Conservation (phyloP, 2,888 invertebrate genomes). For the Acleris laterana region DNA sequence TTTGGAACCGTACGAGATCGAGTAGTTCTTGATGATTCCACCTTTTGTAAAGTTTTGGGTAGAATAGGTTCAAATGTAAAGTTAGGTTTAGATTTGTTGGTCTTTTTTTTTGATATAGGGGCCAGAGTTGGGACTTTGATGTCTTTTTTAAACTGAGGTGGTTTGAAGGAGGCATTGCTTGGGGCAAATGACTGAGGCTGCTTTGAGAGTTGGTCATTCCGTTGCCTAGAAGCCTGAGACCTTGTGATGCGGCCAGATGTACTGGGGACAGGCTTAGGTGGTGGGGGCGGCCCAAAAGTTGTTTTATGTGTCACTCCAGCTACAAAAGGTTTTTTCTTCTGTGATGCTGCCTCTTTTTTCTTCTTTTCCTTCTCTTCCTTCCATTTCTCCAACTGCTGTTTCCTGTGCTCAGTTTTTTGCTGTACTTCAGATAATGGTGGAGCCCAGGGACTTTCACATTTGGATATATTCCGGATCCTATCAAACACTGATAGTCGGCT, state of each 20-base stretch:
- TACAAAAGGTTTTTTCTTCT: conserved; percentile 73
- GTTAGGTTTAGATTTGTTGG: conserved; percentile 43
- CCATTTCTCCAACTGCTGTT: conserved; percentile 71
- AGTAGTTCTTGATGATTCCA: conserved; percentile 37
- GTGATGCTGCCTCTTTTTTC: conserved; percentile 58
- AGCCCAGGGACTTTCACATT: conserved; percentile 48
- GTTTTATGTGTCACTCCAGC: conserved; percentile 60
- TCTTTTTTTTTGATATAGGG: conserved; percentile 45
- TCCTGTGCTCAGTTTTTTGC: conserved; percentile 59
- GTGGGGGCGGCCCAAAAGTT: conserved; percentile 64
- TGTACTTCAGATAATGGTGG: conserved; percentile 46
- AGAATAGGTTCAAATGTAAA: conserved; percentile 53
- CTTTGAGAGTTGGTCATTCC: conserved; percentile 35
- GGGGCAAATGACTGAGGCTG: conserved; percentile 77
- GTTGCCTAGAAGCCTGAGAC: conserved; percentile 56
- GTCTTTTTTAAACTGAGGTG: conserved; percentile 63
- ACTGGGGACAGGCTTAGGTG: conserved; percentile 56
- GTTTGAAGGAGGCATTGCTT: conserved; percentile 76
- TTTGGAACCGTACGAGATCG: conserved; percentile 37
- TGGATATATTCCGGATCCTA: conserved; percentile 58
- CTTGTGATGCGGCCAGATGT: conserved; percentile 69
- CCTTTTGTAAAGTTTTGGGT: conserved; percentile 39
- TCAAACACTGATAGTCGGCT: conserved; percentile 64
- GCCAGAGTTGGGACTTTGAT: conserved; percentile 52
- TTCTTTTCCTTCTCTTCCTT: conserved; percentile 71